Conservation (phyloP, 1,140 invertebrate genomes). For the Brachionus rubens region DNA sequence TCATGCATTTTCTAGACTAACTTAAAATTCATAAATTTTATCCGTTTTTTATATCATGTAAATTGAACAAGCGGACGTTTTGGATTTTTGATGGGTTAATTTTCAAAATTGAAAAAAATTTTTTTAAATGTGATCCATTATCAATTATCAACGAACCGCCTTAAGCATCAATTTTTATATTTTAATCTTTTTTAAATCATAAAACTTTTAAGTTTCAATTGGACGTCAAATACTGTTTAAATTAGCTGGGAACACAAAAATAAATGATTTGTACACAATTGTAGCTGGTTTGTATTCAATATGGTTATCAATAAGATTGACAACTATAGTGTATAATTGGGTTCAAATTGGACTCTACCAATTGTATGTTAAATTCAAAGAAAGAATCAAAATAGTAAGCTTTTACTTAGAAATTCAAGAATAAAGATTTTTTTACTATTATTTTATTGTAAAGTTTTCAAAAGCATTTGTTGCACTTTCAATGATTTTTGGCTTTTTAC, state of each 20-base stretch:
- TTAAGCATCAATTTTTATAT: not conserved
- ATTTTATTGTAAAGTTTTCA: constrained; percentile 54
- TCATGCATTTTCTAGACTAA: too few relatives aligned
- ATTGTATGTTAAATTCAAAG: constrained; percentile 70
- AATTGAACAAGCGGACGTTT: too few relatives aligned
- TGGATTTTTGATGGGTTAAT: too few relatives aligned
- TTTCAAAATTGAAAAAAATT: too few relatives aligned
- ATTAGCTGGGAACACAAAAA: constrained; percentile 68
- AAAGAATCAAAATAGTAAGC: constrained; percentile 66
- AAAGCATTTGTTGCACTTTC: constrained; percentile 69
- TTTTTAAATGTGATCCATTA: too few relatives aligned
- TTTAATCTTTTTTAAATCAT: not conserved
- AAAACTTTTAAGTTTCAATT: constrained; percentile 71
- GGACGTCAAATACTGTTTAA: constrained; percentile 80
- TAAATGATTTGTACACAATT: constrained; percentile 92
- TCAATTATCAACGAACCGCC: too few relatives aligned
- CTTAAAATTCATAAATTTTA: too few relatives aligned
- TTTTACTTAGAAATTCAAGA: not conserved
- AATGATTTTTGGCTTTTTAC: constrained; percentile 81
- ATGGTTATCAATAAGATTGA: constrained; percentile 76
- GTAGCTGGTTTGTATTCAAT: constrained; percentile 88
- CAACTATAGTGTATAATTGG: constrained; percentile 77
- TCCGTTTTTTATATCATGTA: too few relatives aligned
- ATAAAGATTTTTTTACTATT: not conserved
- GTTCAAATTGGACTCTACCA: constrained; percentile 78